Conservation (phyloP, 2,888 invertebrate species). For the Cheilosia vernalis region DNA sequence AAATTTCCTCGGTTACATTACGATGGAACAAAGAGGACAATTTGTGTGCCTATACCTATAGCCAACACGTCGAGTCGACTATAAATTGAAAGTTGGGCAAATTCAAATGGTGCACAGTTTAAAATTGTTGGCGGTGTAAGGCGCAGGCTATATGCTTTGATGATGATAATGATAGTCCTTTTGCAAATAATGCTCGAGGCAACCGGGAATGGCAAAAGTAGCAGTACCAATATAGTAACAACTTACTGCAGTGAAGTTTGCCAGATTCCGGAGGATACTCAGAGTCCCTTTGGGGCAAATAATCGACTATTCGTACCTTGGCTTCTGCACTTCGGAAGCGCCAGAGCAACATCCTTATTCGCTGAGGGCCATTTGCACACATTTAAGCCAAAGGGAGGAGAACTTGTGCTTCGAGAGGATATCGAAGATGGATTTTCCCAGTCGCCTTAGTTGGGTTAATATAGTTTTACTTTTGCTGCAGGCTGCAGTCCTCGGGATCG, state of each 20-base stretch:
- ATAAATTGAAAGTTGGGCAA: conserved; percentile 50
- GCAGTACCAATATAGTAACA: conserved; percentile 27
- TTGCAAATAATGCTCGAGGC: background rate
- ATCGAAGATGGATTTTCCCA: conserved; percentile 35
- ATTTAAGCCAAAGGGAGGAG: background rate
- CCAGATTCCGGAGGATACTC: conserved; percentile 6
- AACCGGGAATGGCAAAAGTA: conserved; percentile 10
- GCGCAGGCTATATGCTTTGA: background rate
- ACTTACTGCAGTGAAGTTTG: conserved; percentile 50
- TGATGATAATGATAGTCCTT: conserved; percentile 53
- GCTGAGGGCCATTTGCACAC: conserved; percentile 28
- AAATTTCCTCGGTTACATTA: conserved; percentile 53
- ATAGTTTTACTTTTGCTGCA: conserved; percentile 16
- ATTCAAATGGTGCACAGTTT: conserved; percentile 61
- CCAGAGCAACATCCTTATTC: conserved; percentile 8
- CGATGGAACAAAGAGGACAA: conserved; percentile 38
- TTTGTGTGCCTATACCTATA: conserved; percentile 27
- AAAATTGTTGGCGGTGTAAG: conserved; percentile 41
- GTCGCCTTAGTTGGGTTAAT: conserved; percentile 39
- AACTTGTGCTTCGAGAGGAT: conserved; percentile 27
- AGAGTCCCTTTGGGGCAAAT: conserved; percentile 16
- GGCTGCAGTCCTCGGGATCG: background rate
- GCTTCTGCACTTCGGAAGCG: conserved; percentile 27
- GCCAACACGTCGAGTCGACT: conserved; percentile 55
- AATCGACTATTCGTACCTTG: conserved; percentile 42